Conservation (phyloP, 2,113 vertebrate genomes). For the Gambusia affinis region DNA sequence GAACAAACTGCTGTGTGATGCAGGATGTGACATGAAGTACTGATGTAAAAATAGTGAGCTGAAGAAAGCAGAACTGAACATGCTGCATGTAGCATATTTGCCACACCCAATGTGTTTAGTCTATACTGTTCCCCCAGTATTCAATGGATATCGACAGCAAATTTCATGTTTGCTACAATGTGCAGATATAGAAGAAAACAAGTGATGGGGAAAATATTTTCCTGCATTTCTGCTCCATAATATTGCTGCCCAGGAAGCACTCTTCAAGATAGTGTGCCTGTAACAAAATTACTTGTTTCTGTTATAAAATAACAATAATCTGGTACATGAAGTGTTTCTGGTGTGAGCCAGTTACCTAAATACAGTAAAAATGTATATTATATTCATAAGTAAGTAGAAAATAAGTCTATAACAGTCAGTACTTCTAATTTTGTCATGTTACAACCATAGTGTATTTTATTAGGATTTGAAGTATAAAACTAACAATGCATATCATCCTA, state of each 20-base stretch:
- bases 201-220: neutral
- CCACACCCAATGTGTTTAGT: slow-evolving; percentile 37
- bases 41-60: slow-evolving; percentile 35
- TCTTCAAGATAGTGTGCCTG: neutral
- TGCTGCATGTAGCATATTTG: slow-evolving; percentile 29
- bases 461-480: neutral
- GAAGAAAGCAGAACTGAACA: slow-evolving; percentile 38
- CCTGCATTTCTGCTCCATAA: neutral
- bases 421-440: neutral
- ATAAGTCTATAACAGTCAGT: too few species aligned
- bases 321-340: neutral
- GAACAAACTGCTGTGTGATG: slow-evolving; percentile 19
- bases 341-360: neutral
- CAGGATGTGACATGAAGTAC: neutral
- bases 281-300: neutral
- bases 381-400: too few species aligned
- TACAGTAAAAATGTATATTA: neutral
- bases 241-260: neutral
- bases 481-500: neutral
- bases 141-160: slow-evolving; percentile 38
- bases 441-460: neutral
- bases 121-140: slow-evolving; percentile 18
- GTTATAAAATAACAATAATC: neutral
- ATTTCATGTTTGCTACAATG: slow-evolving; percentile 20
- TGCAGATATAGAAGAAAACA: slow-evolving; percentile 7